Evolutionary conservation across 2,888 invertebrate genomes (phyloP), one percentile per base, ranked within the genome.

Genomic region (Dynastes tityus): DNA sequence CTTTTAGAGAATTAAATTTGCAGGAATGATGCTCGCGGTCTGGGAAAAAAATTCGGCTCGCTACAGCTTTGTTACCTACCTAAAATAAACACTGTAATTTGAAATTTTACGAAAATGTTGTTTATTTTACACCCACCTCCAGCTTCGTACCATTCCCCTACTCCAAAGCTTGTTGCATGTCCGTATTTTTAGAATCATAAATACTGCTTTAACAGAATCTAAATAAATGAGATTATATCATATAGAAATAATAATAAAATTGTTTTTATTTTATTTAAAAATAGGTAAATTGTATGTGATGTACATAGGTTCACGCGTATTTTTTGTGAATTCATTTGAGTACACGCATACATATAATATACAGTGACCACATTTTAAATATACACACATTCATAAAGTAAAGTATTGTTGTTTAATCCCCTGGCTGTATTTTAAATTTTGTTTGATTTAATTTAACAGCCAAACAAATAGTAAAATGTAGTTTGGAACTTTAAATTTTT

Each of bases 71-170:
- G 70, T 11, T 70, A 16, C 22, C 11, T 29, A n/a, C 40, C 40
- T 58, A 61, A 73, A 61, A 61, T 45, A 73, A 61, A 61, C 58
- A 73, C 40, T 45, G 16, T 16, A 58, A 73, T 61, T 73, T 73
- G 58, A 61, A 73, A 73, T 73, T 58, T 61, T 40, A 37, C 45
- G 40, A 22, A 40, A 58, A 61, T 40, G 40, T 61, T 73, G 73
- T 73, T 73, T 73, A 61, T 73, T 73, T 73, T 73, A 22, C 16
- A 8, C 13, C 4, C n/a, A 16, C n/a, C 55, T 55, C 55, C 11
- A 11, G 11, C 1, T 8, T 8, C 0, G 45, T 45, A 45, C 45
- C 4, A 32, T 45, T 8, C 9, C 45, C 45, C 2, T 45, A 45
- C 45, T 1, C 45, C 11, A 8, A 11, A 45, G 45, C 45, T 45